These are phyloP conservation scores for Meles meles DNA, from an alignment of 2,113 vertebrate genomes.

Conservation along the genomic window DNA sequence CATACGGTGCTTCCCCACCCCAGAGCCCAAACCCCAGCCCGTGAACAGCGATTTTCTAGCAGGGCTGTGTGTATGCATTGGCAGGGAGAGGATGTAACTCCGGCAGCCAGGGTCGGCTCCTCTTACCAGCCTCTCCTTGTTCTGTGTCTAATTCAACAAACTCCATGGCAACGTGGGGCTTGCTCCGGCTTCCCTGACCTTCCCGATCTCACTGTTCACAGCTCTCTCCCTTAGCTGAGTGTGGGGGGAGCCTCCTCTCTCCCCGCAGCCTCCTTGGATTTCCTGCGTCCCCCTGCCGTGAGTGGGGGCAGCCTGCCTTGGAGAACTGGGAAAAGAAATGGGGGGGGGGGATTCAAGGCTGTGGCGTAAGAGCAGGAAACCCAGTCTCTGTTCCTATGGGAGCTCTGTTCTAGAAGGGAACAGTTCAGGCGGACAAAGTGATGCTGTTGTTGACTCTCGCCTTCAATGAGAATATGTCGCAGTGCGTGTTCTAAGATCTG, in stretches of 20 bases:
- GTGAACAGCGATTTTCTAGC: background rate
- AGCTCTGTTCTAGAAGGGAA: background rate
- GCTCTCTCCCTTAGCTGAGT: constrained; percentile 30
- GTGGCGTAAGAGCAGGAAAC: background rate
- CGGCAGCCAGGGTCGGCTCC: constrained; percentile 30
- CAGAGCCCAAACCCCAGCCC: background rate
- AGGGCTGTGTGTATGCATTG: background rate
- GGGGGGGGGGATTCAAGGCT: background rate
- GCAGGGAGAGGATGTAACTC: background rate
- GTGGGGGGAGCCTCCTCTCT: background rate
- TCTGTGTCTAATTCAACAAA: constrained; percentile 71
- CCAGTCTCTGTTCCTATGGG: fast-evolving
- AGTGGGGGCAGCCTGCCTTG: background rate
- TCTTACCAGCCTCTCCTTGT: constrained; percentile 56
- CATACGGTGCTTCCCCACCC: background rate
- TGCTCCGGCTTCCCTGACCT: constrained; percentile 57
- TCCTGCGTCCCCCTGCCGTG: fast-evolving
- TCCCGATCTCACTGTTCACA: constrained; percentile 40
- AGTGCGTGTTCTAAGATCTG: background rate
- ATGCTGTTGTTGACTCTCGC: background rate
- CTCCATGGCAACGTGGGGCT: constrained; percentile 70
- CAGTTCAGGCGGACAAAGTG: background rate
- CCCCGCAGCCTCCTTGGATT: background rate
- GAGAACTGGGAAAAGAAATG: background rate
- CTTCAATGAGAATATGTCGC: background rate